phyloP scores from a whole-genome alignment of 2,113 vertebrate genomes.

The Chionis minor region DNA sequence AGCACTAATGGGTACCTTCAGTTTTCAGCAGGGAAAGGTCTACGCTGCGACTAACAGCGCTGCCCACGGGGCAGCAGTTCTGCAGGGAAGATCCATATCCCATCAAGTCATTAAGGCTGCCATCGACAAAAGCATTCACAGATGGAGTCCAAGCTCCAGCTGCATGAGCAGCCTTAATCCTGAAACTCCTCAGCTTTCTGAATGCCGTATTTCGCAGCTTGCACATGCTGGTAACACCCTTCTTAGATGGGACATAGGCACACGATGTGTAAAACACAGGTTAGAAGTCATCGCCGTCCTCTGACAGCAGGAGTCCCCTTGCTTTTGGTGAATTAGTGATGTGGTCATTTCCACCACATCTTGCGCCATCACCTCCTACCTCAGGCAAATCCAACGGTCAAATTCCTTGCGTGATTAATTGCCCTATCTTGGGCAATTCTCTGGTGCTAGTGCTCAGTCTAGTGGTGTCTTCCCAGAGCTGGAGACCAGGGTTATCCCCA shows the following conservation, averaged over 20 bases:
- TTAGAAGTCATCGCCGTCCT: not conserved
- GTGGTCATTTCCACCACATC: not conserved
- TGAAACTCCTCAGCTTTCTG: not conserved
- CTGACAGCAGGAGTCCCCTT: not conserved
- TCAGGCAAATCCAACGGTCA: not conserved
- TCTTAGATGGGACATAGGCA: fast-evolving
- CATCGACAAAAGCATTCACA: not conserved
- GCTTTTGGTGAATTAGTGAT: not conserved
- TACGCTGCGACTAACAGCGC: not conserved
- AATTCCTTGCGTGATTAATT: not conserved
- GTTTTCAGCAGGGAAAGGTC: not conserved
- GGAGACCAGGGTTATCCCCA: not conserved
- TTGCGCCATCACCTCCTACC: fast-evolving
- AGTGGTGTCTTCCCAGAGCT: not conserved
- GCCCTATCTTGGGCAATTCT: not conserved
- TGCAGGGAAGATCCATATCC: not conserved
- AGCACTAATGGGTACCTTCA: not conserved
- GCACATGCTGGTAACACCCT: fast-evolving
- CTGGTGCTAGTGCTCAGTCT: not conserved
- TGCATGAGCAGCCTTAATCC: not conserved
- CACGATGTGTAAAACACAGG: fast-evolving
- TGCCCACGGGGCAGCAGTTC: not conserved
- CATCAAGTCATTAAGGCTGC: not conserved
- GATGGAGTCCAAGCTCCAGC: not conserved
- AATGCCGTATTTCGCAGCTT: fast-evolving